Evolutionary conservation across 2,797 vertebrate genomes (phyloP), one percentile per base, ranked within the genome.

Genomic region (Oreochromis grahami): DNA sequence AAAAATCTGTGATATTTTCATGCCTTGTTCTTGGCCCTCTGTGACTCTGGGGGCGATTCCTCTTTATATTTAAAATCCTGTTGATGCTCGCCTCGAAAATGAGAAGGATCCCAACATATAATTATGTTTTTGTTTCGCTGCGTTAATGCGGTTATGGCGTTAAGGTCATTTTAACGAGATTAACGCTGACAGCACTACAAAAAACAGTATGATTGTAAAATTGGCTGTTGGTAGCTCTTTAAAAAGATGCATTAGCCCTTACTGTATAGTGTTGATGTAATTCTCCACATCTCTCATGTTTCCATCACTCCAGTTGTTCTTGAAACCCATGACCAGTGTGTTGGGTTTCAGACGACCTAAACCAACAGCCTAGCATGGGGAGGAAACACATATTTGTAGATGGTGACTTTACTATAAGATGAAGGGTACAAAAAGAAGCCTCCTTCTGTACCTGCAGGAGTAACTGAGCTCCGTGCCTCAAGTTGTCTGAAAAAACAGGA

Each of bases 211-310:
- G 68, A 29, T 48, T 72, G 43, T 48, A 32, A 72, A 29, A 50
- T 13, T 19, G 68, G 15, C 32, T 32, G 24, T 32, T 50, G 26
- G 68, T 19, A 3, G 21, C 15, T 19, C 5, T 50, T 48, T 48
- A 29, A 19, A 41, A 48, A 72, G 24, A 19, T 2, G 10, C 41
- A 11, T 72, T 26, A 6, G n/a, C 56, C 94, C 97, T 98, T 96
- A 99, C 98, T 99, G 98, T 86, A 99, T 97, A 45, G 97, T 96
- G 93, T 98, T 99, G 95, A 99, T 97, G 89, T 99, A 99, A 55
- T 95, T 96, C 89, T 99, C 98, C 87, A 99, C 96, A 21, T 99
- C 98, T 87, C 96, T 97, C 98, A 98, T 98, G 88, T 98, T 97
- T 86, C 96, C 91, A 51, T 98, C 96, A 14, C 96, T 95, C 98